Percentiles rank a stretch among this genome's conserved stretches.
Conservation (phyloP, 2,888 invertebrate species). For the Lymantria monacha region DNA sequence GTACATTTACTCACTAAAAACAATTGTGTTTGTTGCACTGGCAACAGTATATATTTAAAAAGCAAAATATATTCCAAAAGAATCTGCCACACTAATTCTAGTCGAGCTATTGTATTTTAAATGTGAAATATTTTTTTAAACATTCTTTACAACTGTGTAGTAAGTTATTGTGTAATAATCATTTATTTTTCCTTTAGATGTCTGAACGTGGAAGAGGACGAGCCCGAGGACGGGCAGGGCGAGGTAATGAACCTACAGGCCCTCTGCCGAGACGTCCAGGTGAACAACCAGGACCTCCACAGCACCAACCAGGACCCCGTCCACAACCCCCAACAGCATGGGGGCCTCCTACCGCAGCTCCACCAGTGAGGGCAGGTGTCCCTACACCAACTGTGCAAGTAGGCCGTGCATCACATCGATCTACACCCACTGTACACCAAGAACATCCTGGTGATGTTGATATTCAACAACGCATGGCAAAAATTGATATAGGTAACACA, state of each 20-base stretch:
- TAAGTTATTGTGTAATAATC: too few relatives aligned
- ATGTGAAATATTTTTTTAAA: too few relatives aligned
- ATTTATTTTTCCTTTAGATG: constrained; percentile 38
- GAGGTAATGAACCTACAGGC: constrained; percentile 47
- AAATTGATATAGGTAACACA: constrained; percentile 50
- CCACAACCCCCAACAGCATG: constrained; percentile 68
- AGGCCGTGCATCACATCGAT: constrained; percentile 62
- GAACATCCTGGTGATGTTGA: constrained; percentile 71
- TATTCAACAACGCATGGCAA: constrained; percentile 62
- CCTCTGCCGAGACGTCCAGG: constrained; percentile 49
- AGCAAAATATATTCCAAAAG: too few relatives aligned
- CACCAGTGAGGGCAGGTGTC: constrained; percentile 59
- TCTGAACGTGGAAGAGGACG: constrained; percentile 65
- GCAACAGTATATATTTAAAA: too few relatives aligned
- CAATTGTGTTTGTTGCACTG: too few relatives aligned
- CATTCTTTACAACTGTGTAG: too few relatives aligned
- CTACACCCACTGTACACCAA: constrained; percentile 49
- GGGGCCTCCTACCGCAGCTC: constrained; percentile 59
- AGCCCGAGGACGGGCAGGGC: constrained; percentile 65
- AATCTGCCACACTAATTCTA: too few relatives aligned
- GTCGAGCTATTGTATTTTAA: too few relatives aligned
- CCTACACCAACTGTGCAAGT: constrained; percentile 49
- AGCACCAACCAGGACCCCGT: constrained; percentile 47
- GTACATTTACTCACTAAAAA: too few relatives aligned
- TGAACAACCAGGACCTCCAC: constrained; percentile 40